Evolutionary conservation across 2,797 vertebrate genomes (phyloP).

Genomic region (Eulemur coronatus): DNA sequence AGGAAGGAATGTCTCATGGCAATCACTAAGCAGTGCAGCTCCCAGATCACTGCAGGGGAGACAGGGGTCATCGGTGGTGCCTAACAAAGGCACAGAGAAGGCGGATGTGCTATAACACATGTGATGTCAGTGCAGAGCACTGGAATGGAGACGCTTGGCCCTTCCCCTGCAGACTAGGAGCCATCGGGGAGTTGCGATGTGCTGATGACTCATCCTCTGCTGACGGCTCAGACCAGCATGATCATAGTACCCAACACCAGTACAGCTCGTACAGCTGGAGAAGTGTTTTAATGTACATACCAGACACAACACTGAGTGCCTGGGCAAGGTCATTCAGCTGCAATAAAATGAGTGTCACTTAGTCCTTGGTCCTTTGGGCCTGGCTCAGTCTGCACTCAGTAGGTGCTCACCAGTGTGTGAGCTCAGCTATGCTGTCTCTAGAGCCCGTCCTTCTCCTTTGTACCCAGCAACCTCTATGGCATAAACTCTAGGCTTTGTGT

Average conservation of each 20-base stretch:
- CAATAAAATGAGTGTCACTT: neutral
- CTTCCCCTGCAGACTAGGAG: neutral
- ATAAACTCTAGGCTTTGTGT: neutral
- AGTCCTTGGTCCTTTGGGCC: neutral
- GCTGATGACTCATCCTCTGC: neutral
- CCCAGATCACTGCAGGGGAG: neutral
- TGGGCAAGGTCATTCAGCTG: neutral
- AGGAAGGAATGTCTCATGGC: neutral
- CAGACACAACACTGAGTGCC: neutral
- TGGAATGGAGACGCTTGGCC: neutral
- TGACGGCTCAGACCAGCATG: neutral
- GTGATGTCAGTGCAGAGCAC: neutral
- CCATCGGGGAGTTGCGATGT: neutral
- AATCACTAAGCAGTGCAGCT: neutral
- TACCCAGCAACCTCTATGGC: neutral
- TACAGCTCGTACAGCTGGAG: neutral
- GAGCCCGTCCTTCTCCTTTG: neutral
- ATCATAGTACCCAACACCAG: neutral
- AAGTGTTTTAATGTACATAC: neutral
- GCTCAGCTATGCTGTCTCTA: neutral
- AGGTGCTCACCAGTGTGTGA: neutral
- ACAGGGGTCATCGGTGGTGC: neutral
- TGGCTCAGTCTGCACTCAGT: neutral
- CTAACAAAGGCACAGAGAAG: neutral
- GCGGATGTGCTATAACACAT: fast-evolving